These are phyloP conservation scores for Doryteuthis pealeii DNA, from an alignment of 1,140 invertebrate species.

Conservation along the genomic window DNA sequence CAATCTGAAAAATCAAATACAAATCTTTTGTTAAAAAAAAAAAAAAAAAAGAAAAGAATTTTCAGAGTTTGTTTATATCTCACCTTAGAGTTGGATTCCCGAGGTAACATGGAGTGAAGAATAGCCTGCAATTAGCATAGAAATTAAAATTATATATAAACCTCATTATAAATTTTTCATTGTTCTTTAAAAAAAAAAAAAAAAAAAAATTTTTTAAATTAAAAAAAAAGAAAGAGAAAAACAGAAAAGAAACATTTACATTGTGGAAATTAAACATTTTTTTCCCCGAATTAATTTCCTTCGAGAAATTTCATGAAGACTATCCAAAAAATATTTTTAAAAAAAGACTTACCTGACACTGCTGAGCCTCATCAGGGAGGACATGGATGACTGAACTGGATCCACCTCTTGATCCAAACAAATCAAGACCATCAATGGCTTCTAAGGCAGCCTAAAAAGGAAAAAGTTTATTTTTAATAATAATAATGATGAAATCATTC, in stretches of 20 bases:
- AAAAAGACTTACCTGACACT: slow-evolving; percentile 70
- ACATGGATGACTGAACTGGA: slow-evolving; percentile 97
- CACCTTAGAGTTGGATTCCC: slow-evolving; percentile 95
- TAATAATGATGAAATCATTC: not conserved
- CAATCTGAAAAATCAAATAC: no score
- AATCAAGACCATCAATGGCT: slow-evolving; percentile 97
- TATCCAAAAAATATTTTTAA: not conserved
- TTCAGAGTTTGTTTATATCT: not conserved
- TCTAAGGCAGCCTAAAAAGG: slow-evolving; percentile 83
- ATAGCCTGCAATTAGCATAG: slow-evolving; percentile 72
- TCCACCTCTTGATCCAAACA: slow-evolving; percentile 95
- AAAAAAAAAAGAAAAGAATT: no score
- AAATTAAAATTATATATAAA: not conserved
- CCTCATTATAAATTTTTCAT: no score
- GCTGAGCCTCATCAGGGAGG: slow-evolving; percentile 96
- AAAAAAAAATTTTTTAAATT: no score
- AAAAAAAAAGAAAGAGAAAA: no score
- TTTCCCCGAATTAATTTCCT: no score
- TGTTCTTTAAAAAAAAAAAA: no score
- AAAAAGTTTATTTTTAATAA: not conserved
- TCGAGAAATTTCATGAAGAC: no score
- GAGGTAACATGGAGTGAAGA: slow-evolving; percentile 94
- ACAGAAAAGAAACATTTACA: no score
- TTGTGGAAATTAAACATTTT: no score
- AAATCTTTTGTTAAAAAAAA: no score